Base-by-base conservation (phyloP, 2,797 vertebrate species). In the Gephyroberyx darwinii region DNA sequence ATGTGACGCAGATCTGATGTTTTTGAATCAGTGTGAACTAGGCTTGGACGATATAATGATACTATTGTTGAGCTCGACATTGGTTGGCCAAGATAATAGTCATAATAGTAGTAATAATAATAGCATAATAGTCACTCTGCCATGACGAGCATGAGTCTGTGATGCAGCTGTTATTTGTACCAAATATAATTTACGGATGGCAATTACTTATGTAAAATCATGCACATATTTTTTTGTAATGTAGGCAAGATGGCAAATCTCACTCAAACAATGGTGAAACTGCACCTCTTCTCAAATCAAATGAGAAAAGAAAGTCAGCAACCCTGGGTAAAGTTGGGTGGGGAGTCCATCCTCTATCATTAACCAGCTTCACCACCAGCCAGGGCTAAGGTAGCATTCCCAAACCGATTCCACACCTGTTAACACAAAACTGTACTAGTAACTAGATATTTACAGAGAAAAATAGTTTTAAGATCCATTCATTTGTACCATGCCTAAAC, bases 361-460 rank as follows among this genome's bases (percentile, higher is more conserved):
- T 8, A 26, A 53, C 26, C 51, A 53, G 8, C 51, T 35, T 35
- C 33, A 17, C 20, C 3, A 53, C 5, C 51, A 12, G 51, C 51
- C 14, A 53, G 4, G 33, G 33, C 33, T 35, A 35, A 8, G 33
- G 33, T 35, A 35, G 33, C 33, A 35, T 35, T 35, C 33, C 33
- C 33, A 35, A 35, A 35, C 33, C 5, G 6, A 35, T 5, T 35
- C 33, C 33, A 35, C 33, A 35, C 33, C 33, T 35, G 6, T 35
- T 35, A 35, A 35, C 33, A 35, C 7, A 35, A 35, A 35, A 35
- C 33, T 35, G 33, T 22, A 53, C 12, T 30, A 58, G 12, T 50
- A 65, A 55, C 73, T 16, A 7, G 52, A 56, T 48, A 54, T 26
- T 26, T 26, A 26, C 26, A 13, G n/a, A 61, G 39, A 35, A 75